phyloP scores from a whole-genome alignment of 2,888 invertebrate genomes.

The Ennomos quercinarius region DNA sequence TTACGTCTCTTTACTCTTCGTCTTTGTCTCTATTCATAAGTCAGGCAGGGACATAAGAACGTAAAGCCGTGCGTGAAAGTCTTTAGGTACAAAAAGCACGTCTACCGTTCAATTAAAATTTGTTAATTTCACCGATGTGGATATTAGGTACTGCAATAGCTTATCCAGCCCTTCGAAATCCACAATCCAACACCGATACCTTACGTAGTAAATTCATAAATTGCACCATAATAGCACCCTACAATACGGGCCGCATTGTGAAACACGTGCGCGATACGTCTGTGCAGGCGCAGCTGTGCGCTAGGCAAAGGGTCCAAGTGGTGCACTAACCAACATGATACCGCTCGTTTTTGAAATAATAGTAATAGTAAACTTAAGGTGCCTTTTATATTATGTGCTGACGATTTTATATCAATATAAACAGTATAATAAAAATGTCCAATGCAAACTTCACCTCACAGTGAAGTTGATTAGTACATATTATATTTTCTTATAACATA shows the following conservation, averaged over 20 bases:
- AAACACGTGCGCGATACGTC: conserved; percentile 42
- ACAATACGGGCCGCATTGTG: conserved; percentile 38
- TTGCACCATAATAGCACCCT: conserved; percentile 27
- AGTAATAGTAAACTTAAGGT: neutral
- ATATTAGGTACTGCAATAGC: conserved; percentile 3
- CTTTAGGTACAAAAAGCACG: too few species aligned
- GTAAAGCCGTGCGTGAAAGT: too few species aligned
- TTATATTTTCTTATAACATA: too few species aligned
- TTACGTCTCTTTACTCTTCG: conserved; percentile 5
- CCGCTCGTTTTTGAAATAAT: neutral
- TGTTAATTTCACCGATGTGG: neutral
- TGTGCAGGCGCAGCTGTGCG: conserved; percentile 49
- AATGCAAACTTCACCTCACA: too few species aligned
- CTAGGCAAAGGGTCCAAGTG: conserved; percentile 39
- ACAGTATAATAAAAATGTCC: too few species aligned
- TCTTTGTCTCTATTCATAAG: neutral
- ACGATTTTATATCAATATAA: too few species aligned
- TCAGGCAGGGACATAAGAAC: neutral
- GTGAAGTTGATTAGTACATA: too few species aligned
- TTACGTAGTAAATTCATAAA: conserved; percentile 23
- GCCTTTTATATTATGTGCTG: too few species aligned
- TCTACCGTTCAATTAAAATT: too few species aligned
- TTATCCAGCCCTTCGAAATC: conserved; percentile 15
- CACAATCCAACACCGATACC: conserved; percentile 12
- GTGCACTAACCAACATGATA: conserved; percentile 3